Evolutionary conservation across 2,888 invertebrate genomes (phyloP), one percentile per base, ranked within the genome.

Genomic region (Nemotelus nigrinus): DNA sequence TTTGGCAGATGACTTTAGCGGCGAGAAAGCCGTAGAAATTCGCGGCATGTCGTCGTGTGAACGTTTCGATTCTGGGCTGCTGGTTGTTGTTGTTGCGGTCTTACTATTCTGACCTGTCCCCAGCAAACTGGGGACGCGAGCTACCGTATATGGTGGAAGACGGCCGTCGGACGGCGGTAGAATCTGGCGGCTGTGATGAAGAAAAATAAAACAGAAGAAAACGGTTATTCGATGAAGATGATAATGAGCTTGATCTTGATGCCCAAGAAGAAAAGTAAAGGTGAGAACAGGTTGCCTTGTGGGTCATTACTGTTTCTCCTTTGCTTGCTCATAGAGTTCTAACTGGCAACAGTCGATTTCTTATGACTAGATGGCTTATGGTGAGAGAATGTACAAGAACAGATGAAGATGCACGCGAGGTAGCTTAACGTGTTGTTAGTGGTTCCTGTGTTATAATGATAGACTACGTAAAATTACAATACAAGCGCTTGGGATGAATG

Each of bases 121-220:
- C 83, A 48, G 82, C 80, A 78, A 84, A 58, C 84, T 85, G 77
- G 85, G 85, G 25, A 86, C 84, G 76, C 83, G 81, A 64, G 84
- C 83, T 78, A 87, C 85, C 64, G 87, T 84, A 79, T 87, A 87
- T 6, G 87, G 84, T 7, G 87, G 85, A 65, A 87, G 84, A 81
- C 87, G 87, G 79, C 85, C 85, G 80, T 86, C 86, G 43, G 86
- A 85, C 81, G 85, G 82, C 76, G 85, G 84, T 60, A 78, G 43
- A 48, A 77, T 71, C n/a, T 63, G 79, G 48, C 80, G 78, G 10
- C 80, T 81, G 64, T 47, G 70, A 25, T 25, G 25, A 25, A 70
- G 2, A 25, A 47, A 50, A 6, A 50, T 10, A 45, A 48, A 76
- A 45, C 48, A 44, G 57, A 45, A 41, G 65, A 63, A 41, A 63